A percentile compares a stretch with the other conserved stretches of the same genome.
Evolutionary conservation across 2,113 vertebrate species (phyloP).

Genomic region (Crotalus horridus): DNA sequence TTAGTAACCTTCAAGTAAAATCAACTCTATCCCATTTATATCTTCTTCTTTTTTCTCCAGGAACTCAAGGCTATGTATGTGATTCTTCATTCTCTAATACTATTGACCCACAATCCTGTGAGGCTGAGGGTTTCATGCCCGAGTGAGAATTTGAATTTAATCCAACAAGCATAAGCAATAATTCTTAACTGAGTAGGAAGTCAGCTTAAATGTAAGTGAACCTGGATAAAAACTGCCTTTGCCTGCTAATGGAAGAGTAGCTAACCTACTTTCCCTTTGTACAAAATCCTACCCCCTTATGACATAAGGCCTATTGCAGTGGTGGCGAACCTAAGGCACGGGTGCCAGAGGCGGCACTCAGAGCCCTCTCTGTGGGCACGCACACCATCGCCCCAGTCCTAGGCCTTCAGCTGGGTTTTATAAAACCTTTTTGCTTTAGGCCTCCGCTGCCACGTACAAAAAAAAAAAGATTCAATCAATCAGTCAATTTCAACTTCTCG

Average conservation of each 20-base stretch:
- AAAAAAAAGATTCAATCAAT: too few species aligned
- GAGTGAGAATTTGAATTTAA: not conserved
- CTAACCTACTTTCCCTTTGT: not conserved
- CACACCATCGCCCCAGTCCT: too few species aligned
- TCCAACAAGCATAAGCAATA: not conserved
- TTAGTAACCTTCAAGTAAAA: not conserved
- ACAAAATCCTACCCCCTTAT: not conserved
- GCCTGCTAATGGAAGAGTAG: not conserved
- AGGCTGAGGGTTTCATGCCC: not conserved
- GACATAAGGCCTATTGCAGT: not conserved
- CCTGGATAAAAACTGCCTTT: not conserved
- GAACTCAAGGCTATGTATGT: not conserved
- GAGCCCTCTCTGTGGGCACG: too few species aligned
- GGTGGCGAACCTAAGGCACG: too few species aligned
- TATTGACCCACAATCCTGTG: not conserved
- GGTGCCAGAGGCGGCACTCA: too few species aligned
- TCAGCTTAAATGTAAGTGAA: not conserved
- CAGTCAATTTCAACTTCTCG: too few species aligned
- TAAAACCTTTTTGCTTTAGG: too few species aligned
- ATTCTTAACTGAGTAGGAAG: not conserved
- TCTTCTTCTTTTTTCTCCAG: not conserved
- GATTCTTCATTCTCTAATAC: not conserved
- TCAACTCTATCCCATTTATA: not conserved
- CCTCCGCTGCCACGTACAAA: too few species aligned
- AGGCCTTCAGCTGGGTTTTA: too few species aligned